Evolutionary conservation across 1,140 invertebrate species (phyloP), one percentile per base, ranked within the genome.

Genomic region (Himalopsyche phryganea): DNA sequence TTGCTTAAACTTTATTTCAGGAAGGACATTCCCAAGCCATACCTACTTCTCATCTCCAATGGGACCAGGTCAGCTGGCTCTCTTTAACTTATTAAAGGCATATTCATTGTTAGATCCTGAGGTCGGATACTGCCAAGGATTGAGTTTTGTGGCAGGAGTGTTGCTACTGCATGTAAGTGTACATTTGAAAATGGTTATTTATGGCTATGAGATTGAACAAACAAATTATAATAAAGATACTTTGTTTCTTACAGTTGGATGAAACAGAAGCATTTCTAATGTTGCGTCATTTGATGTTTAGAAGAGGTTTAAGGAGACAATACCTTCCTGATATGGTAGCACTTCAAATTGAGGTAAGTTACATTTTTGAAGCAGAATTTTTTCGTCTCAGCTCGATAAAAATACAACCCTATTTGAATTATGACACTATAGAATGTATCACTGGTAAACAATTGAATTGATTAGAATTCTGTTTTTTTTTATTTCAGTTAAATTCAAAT

Each of bases 71-170:
- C 95, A 98, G 72, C 76, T 98, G 51, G 88, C 92, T 0, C 75
- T 98, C 1, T 98, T 96, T 71, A 98, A 98, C 78, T 74, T 98
- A 6, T 76, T 98, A 0, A 98, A 98, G 75, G 95, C 96, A 0
- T 98, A 98, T 71, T 97, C 94, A 0, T 78, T 98, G 6, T 72
- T 96, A 6, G 96, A 98, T 73, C 86, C 88, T 10, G 92, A 97
- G 72, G 89, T 98, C 5, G 94, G 94, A 0, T 98, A 98, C 75
- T 95, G 93, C 65, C 95, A 98, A 74, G 96, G 96, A 0, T 80
- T 98, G 3, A 94, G 92, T 67, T 98, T 98, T 68, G 91, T 98
- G 11, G 94, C 92, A 60, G 95, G 94, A 7, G 85, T 98, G 3
- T 76, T 98, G 2, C 78, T 98, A 2, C 80, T 98, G 58, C 96